Evolutionary conservation across 2,888 invertebrate genomes (phyloP).

Genomic region (Ramazzottius varieornatus): DNA sequence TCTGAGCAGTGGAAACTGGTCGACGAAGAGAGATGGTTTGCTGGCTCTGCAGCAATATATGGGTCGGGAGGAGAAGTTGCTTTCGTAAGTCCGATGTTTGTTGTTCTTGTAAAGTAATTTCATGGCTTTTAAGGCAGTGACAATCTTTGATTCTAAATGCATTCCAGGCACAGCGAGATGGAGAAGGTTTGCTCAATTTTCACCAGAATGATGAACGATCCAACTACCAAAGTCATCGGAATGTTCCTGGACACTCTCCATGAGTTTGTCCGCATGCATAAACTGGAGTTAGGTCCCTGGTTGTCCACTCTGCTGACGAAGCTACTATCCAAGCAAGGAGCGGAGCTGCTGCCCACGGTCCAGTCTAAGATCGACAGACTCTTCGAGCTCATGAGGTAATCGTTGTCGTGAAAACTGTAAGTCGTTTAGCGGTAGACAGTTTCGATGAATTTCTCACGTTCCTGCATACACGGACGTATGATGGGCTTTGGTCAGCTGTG

Average conservation of each 20-base stretch:
- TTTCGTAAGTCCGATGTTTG: background rate
- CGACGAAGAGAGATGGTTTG: background rate
- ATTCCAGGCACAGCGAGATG: background rate
- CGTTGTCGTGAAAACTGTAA: background rate
- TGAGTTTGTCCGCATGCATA: constrained; percentile 59
- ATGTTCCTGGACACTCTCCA: constrained; percentile 73
- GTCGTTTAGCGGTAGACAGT: too few species aligned
- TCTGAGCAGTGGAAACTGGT: background rate
- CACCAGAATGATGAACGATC: constrained; percentile 25
- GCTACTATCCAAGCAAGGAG: constrained; percentile 60
- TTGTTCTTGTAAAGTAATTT: too few species aligned
- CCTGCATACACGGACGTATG: too few species aligned
- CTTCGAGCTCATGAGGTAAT: background rate
- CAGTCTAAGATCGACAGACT: constrained; percentile 43
- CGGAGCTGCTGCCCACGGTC: constrained; percentile 67
- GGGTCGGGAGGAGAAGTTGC: background rate
- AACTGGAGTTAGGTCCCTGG: constrained; percentile 68
- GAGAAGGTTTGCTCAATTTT: constrained; percentile 13
- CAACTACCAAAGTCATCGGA: constrained; percentile 43
- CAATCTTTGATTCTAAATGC: background rate
- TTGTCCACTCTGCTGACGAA: constrained; percentile 64
- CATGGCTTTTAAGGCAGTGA: background rate
- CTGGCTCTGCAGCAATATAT: background rate
- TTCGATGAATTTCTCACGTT: background rate
- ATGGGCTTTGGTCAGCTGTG: too few species aligned